Evolutionary conservation across 35 echinoderm and acorn worm species (phyloP), one percentile per base, ranked within the genome.

Genomic region (Acanthaster planci): DNA sequence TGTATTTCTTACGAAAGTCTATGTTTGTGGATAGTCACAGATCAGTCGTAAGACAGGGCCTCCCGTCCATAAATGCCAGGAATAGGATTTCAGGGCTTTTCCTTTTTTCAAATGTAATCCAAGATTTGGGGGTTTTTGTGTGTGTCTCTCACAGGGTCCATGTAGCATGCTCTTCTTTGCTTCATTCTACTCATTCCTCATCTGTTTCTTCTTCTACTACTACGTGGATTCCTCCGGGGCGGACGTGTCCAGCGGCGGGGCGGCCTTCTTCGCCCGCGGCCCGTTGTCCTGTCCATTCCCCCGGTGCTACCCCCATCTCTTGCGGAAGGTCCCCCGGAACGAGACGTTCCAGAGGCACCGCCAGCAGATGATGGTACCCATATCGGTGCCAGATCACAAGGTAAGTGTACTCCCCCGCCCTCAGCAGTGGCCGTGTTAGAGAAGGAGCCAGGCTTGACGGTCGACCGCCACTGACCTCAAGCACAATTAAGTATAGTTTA

Each of bases 321-420:
- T 89, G 31, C 56, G 67, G 39, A 39, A 68, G 35, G 47, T 60
- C 7, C 79, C 81, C 19, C 37, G 67, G 67, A 89, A 89, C 39
- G 87, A 89, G 80, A 89, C 87, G 27, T 72, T 89, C 35, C 79
- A 89, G 15, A 83, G 54, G 32, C 81, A 81, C 47, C 68, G 80
- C 16, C 87, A 89, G 37, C 81, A 89, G 52, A 31, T 89, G 14
- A 44, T 89, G 42, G 87, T 89, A 5, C 87, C 87, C 16, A 68
- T 89, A 76, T 89, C 87, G 5, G 87, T 89, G 19, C 87, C 87
- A 50, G 87, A 89, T 22, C 87, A 89, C n/a, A 89, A 60, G 80
- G 87, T 89, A 76, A 89, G 58, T 68, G 0, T 44, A 29, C 21
- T 21, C 27, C 23, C 34, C 14, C 53, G 56, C 27, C n/a, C n/a